Conservation (phyloP, 2,888 invertebrate genomes). For the Macrosoma leucophasiata region DNA sequence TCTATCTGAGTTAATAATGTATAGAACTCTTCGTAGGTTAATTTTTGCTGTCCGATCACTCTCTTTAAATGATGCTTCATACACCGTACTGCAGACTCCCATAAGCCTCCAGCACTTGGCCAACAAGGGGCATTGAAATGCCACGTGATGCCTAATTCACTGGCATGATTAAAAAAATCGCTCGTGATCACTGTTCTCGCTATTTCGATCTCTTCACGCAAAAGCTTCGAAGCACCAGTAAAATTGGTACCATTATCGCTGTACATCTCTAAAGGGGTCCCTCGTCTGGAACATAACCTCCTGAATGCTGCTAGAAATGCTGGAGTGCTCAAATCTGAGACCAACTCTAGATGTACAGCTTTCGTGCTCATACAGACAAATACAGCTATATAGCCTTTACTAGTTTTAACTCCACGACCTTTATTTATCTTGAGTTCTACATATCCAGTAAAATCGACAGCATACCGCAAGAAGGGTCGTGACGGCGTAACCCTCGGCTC, state of each 20-base stretch:
- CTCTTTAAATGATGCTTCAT: constrained; percentile 24
- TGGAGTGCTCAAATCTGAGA: constrained; percentile 8
- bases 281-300: constrained; percentile 14
- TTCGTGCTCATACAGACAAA: constrained; percentile 20
- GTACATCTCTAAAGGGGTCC: constrained; percentile 15
- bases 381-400: constrained; percentile 16
- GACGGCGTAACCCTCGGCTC: constrained; percentile 12
- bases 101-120: constrained; percentile 26
- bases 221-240: constrained; percentile 10
- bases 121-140: constrained; percentile 24
- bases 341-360: constrained; percentile 18
- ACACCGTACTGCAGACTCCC: constrained; percentile 26
- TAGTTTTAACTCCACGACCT: constrained; percentile 9
- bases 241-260: constrained; percentile 21
- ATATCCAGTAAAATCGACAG: constrained; percentile 15
- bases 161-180: constrained; percentile 20
- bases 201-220: constrained; percentile 8
- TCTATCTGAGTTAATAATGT: constrained; percentile 14
- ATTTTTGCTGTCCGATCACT: constrained; percentile 9
- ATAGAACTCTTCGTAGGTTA: constrained; percentile 14
- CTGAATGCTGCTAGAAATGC: constrained; percentile 12
- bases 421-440: constrained; percentile 11
- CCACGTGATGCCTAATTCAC: constrained; percentile 26
- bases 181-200: constrained; percentile 18
- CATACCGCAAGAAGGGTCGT: constrained; percentile 13